phyloP scores from a whole-genome alignment of 1,140 invertebrate species.

The Hydropsyche tenuis region DNA sequence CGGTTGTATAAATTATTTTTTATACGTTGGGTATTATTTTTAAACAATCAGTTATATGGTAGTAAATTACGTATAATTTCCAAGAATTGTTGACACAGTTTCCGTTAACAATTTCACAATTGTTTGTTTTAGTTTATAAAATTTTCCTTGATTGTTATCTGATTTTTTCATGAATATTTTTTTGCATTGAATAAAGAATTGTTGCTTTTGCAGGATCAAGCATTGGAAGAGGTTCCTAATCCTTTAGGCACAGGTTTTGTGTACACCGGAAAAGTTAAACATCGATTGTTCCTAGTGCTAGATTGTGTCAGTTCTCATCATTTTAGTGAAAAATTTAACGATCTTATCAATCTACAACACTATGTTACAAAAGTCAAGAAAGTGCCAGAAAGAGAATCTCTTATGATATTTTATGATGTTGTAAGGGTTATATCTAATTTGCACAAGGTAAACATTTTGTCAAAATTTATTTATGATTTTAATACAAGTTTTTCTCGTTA shows the following conservation, averaged over 20 bases:
- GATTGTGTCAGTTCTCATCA: constrained; percentile 81
- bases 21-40: too few relatives aligned
- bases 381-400: constrained; percentile 76
- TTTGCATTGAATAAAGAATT: too few relatives aligned
- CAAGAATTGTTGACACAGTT: too few relatives aligned
- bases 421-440: constrained; percentile 77
- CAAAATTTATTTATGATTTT: background rate
- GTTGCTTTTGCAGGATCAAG: constrained; percentile 68
- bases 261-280: constrained; percentile 69
- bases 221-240: constrained; percentile 68
- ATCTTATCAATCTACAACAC: constrained; percentile 80
- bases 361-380: constrained; percentile 85
- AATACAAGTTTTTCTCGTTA: constrained; percentile 12
- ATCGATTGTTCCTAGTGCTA: constrained; percentile 76
- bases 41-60: too few relatives aligned
- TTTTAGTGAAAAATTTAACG: constrained; percentile 71
- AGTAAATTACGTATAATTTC: too few relatives aligned
- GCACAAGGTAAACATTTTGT: constrained; percentile 67
- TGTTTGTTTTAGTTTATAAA: background rate
- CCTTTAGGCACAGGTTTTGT: constrained; percentile 62
- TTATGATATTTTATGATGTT: constrained; percentile 80
- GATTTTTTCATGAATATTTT: too few relatives aligned
- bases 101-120: too few relatives aligned
- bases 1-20: too few relatives aligned
- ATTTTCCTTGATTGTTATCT: background rate